Evolutionary conservation across 2,797 vertebrate species (phyloP), one percentile per base, ranked within the genome.

Genomic region (Arrhamphus sclerolepis): DNA sequence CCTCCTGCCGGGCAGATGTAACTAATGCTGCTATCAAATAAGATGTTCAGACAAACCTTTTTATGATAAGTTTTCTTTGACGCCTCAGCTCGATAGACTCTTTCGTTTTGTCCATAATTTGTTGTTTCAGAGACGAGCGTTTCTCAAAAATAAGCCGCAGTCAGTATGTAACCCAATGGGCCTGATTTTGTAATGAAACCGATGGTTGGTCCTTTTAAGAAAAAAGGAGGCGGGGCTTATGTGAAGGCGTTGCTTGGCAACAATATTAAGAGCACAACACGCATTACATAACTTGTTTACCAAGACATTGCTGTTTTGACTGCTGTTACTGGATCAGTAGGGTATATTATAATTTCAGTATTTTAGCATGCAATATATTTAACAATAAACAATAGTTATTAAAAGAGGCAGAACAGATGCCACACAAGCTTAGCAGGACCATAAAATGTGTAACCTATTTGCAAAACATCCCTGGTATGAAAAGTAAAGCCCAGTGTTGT

Each of bases 41-140:
- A 44, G 7, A 26, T 6, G 7, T 13, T 2, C n/a, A 0, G 3
- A 71, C 87, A 8, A 81, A 93, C 93, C 93, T 92, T 94, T 91
- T 93, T 74, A 92, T 89, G 19, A 87, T 82, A 57, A 31, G 47
- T 44, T 85, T 89, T 88, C 74, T 87, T 75, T 89, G 72, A 39
- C 82, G 83, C 29, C 87, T 82, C 76, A 80, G 66, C 60, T 78
- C 85, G 39, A 66, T 31, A 2, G 53, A 56, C 47, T 72, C 78
- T 64, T 72, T 82, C 34, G 62, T 76, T 81, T 82, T 88, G 43
- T 80, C 87, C 92, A 94, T 94, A 61, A 53, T 84, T 72, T 0
- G 22, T 19, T 40, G 42, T 74, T 72, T 63, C 56, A 52, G 31
- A 40, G 38, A n/a, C 17, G 22, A 53, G 38, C 73, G 40, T 43